phyloP scores from a whole-genome alignment of 2,797 vertebrate species.

The Delichon dasypus region DNA sequence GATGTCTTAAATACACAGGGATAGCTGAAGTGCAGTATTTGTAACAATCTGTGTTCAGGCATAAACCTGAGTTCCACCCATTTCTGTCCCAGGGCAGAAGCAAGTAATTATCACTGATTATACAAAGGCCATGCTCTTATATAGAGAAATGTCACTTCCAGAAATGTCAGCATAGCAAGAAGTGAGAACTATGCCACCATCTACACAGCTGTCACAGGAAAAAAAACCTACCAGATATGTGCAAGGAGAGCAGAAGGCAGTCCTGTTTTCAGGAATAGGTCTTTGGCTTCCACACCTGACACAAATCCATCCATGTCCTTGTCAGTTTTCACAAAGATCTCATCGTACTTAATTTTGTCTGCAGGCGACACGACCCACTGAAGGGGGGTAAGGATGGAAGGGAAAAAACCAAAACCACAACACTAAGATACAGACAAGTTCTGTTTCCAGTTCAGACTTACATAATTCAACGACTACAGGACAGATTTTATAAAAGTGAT shows the following conservation, averaged over 20 bases:
- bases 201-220: not conserved
- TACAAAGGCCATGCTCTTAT: not conserved
- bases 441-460: slow-evolving; percentile 5
- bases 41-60: not conserved
- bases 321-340: slow-evolving; percentile 93
- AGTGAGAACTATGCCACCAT: not conserved
- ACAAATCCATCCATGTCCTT: slow-evolving; percentile 94
- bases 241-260: slow-evolving; percentile 91
- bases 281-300: slow-evolving; percentile 93
- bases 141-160: not conserved
- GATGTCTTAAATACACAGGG: not conserved
- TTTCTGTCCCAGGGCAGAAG: not conserved
- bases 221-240: slow-evolving; percentile 88
- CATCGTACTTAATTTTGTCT: slow-evolving; percentile 94
- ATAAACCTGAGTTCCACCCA: not conserved
- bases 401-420: not conserved
- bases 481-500: not conserved
- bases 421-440: not conserved
- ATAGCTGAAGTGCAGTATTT: not conserved
- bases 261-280: slow-evolving; percentile 96
- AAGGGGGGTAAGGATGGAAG: not conserved
- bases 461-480: not conserved
- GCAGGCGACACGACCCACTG: slow-evolving; percentile 94
- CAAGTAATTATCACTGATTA: not conserved
- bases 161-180: not conserved